Evolutionary conservation across 2,797 vertebrate genomes (phyloP).

Genomic region (Benthosema pterotum): DNA sequence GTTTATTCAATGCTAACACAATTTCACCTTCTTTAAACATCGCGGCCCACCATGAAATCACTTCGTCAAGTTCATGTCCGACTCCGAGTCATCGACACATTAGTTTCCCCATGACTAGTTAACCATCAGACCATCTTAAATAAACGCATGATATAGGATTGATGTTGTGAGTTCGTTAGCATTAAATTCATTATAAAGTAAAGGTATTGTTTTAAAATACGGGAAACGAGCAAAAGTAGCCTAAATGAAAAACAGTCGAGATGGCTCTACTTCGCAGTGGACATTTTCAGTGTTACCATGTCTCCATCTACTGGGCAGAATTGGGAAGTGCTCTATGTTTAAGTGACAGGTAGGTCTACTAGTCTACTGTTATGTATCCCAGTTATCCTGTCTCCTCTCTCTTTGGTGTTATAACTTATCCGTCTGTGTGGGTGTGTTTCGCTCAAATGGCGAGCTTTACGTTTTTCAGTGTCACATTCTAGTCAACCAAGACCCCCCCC

Average conservation of each 20-base stretch:
- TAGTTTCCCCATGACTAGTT: background rate
- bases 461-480: background rate
- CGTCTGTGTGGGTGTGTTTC: background rate
- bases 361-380: background rate
- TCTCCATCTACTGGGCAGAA: constrained; percentile 46
- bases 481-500: constrained; percentile 3
- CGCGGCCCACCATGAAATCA: no score
- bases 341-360: background rate
- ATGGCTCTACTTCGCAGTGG: background rate
- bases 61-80: no score
- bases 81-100: no score
- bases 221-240: no score
- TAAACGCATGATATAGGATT: no score
- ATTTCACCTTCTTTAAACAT: no score
- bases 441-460: constrained; percentile 1
- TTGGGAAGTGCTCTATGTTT: rapidly evolving
- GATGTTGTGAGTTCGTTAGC: no score
- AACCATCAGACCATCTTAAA: background rate
- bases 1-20: no score
- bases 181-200: constrained; percentile 1
- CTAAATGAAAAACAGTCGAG: no score
- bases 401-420: background rate
- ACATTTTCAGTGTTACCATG: constrained; percentile 8
- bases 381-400: background rate
- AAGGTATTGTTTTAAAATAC: no score